Evolutionary conservation across 2,797 vertebrate genomes (phyloP).

Genomic region (Syncerus caffer): DNA sequence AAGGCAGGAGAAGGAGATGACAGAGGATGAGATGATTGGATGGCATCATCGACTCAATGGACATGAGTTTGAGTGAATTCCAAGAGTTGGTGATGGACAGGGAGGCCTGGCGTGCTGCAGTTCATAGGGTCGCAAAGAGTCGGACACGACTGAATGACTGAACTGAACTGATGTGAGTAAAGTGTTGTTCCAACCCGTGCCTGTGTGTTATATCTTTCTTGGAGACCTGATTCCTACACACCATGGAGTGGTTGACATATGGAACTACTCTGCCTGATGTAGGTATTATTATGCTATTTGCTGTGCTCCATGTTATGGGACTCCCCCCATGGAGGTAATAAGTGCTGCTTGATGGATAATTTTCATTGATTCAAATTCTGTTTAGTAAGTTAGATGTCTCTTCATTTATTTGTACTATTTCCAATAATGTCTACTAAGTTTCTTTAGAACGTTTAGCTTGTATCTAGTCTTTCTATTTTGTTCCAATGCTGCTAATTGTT

Average conservation of each 20-base stretch:
- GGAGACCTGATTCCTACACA: neutral
- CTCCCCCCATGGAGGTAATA: neutral
- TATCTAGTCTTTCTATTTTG: neutral
- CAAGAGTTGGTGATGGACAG: fast-evolving
- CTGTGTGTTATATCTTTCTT: neutral
- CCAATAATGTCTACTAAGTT: neutral
- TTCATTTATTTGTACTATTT: neutral
- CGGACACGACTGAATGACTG: fast-evolving
- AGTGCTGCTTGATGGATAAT: neutral
- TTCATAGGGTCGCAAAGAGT: fast-evolving
- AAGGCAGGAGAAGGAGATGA: neutral
- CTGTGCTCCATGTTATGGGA: neutral
- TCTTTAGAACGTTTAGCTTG: neutral
- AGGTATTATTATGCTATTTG: neutral
- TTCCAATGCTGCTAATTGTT: neutral
- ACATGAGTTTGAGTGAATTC: neutral
- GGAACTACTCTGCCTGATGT: neutral
- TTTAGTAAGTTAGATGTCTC: neutral
- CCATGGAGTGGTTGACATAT: neutral
- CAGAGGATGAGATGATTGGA: neutral
- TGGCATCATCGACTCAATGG: neutral
- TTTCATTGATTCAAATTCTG: neutral
- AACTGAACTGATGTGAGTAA: neutral
- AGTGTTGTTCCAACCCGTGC: neutral
- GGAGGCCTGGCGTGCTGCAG: fast-evolving